phyloP scores from a whole-genome alignment of 2,888 invertebrate species.

The Hedychridium roseum region DNA sequence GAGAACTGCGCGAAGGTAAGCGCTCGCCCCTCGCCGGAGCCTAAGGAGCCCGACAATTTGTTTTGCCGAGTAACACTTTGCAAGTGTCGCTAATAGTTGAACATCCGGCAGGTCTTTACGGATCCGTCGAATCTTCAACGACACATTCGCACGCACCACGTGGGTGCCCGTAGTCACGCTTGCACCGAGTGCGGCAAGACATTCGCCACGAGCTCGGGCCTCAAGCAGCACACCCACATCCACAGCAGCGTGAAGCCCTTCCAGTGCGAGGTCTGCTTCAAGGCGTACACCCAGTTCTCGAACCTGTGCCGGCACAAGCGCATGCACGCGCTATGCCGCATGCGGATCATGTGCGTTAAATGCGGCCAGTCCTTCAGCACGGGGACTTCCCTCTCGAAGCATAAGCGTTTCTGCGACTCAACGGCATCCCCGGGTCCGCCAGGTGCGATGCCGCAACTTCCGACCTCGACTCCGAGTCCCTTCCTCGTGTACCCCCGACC shows the following conservation, averaged over 20 bases:
- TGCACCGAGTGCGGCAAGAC: constrained; percentile 99
- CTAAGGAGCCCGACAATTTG: constrained; percentile 17
- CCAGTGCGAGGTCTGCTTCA: constrained; percentile 95
- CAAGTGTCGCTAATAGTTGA: constrained; percentile 60
- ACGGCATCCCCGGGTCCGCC: constrained; percentile 66
- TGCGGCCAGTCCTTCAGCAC: constrained; percentile 94
- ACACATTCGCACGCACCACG: constrained; percentile 95
- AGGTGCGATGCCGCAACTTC: constrained; percentile 53
- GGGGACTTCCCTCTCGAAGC: constrained; percentile 90
- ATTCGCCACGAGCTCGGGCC: constrained; percentile 95
- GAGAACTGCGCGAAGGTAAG: constrained; percentile 89
- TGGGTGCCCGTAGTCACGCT: constrained; percentile 94
- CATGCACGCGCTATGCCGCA: constrained; percentile 96
- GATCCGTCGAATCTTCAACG: constrained; percentile 96
- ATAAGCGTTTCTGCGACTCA: constrained; percentile 95
- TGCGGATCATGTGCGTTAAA: constrained; percentile 92
- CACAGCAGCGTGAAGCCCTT: constrained; percentile 98
- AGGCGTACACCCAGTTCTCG: constrained; percentile 99
- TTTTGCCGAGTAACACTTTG: constrained; percentile 35
- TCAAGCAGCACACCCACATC: constrained; percentile 99
- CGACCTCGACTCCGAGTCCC: constrained; percentile 61
- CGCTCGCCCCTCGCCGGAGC: constrained; percentile 15
- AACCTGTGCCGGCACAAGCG: constrained; percentile 99
- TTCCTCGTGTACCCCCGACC: constrained; percentile 77
- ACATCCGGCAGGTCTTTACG: constrained; percentile 84